Conservation (phyloP, 1,140 invertebrate genomes). For the Drosophila baimaii region DNA sequence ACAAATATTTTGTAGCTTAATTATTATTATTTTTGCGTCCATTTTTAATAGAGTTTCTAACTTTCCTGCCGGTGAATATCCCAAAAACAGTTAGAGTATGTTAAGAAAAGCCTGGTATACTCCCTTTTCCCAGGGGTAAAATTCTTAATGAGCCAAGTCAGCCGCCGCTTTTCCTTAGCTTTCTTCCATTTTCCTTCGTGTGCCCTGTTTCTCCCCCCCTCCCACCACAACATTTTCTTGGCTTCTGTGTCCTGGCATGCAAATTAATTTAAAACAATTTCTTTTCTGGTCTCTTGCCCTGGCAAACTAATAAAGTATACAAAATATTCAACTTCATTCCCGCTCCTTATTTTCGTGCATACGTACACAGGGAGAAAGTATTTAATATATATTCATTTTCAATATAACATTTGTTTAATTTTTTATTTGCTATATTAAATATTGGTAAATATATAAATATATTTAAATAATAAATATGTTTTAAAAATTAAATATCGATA, state of each 20-base stretch:
- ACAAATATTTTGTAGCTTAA: background rate
- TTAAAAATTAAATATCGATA: too few species aligned
- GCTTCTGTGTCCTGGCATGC: constrained; percentile 54
- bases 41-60: background rate
- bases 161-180: constrained; percentile 14
- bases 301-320: constrained; percentile 66
- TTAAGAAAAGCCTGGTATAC: background rate
- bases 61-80: background rate
- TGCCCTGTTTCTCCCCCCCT: background rate
- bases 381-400: background rate
- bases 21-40: background rate
- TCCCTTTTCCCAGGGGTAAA: constrained; percentile 46
- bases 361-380: background rate
- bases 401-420: background rate
- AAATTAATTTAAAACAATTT: constrained; percentile 81
- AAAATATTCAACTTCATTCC: constrained; percentile 40
- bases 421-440: too few species aligned
- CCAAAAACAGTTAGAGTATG: constrained; percentile 1
- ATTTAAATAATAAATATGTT: too few species aligned
- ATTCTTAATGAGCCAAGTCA: constrained; percentile 54
- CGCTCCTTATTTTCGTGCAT: background rate
- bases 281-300: constrained; percentile 54
- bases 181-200: constrained; percentile 10
- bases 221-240: constrained; percentile 18
- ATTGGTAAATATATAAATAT: too few species aligned